phyloP scores from a whole-genome alignment of 2,797 vertebrate genomes.

The Sebastolobus alascanus region DNA sequence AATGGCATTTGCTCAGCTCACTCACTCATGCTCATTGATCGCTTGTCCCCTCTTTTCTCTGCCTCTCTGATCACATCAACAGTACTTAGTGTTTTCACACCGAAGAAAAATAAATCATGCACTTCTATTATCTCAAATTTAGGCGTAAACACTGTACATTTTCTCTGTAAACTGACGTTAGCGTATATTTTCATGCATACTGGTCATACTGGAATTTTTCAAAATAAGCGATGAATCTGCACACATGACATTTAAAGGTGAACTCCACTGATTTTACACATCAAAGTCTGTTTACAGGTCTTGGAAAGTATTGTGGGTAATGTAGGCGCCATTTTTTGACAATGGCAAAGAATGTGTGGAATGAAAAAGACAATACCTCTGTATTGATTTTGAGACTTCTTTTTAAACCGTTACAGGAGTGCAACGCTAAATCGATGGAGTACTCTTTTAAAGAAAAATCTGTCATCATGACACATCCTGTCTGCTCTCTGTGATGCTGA shows the following conservation, averaged over 20 bases:
- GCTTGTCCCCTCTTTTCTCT: conserved; percentile 72
- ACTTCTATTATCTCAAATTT: background rate
- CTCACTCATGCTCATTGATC: conserved; percentile 84
- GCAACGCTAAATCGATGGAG: too few species aligned
- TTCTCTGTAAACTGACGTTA: background rate
- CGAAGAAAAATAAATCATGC: background rate
- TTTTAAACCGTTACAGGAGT: too few species aligned
- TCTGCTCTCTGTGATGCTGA: background rate
- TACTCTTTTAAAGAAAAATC: background rate
- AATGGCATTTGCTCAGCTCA: conserved; percentile 87
- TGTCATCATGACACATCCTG: background rate
- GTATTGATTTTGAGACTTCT: background rate
- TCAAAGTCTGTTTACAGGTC: background rate
- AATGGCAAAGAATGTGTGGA: background rate
- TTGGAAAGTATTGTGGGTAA: background rate
- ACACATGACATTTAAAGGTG: background rate
- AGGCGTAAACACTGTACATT: background rate
- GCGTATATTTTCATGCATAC: background rate
- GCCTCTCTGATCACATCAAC: conserved; percentile 83
- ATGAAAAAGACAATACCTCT: background rate
- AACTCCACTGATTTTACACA: background rate
- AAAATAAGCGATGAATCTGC: background rate
- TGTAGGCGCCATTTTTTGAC: background rate
- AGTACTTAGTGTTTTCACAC: conserved; percentile 31
- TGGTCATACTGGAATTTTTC: background rate